These are phyloP conservation scores for Mastacembelus armatus DNA, from an alignment of 2,797 vertebrate genomes.

Conservation along the genomic window DNA sequence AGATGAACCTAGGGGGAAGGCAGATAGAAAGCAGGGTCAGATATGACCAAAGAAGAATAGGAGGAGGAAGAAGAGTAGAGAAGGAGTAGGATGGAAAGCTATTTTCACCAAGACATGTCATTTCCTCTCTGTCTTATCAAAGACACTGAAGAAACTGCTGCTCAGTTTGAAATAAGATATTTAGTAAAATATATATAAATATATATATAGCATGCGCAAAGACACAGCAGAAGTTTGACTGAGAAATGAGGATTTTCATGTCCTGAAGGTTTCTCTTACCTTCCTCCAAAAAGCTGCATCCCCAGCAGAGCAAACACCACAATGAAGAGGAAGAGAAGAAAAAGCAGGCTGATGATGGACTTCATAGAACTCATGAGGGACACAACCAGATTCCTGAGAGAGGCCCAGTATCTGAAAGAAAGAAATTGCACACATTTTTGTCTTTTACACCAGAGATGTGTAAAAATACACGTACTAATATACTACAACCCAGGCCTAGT, in stretches of 20 bases:
- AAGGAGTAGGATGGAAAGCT: constrained; percentile 66
- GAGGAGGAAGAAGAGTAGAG: constrained; percentile 49
- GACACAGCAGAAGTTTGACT: neutral
- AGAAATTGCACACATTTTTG: constrained; percentile 4
- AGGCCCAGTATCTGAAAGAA: constrained; percentile 94
- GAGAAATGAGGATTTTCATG: neutral
- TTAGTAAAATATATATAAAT: no score
- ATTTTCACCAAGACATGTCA: constrained; percentile 67
- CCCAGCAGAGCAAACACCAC: constrained; percentile 97
- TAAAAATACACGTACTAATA: neutral
- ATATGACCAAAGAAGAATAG: constrained; percentile 64
- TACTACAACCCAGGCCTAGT: neutral
- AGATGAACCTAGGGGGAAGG: constrained; percentile 92
- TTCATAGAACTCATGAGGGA: constrained; percentile 99
- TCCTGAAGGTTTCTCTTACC: constrained; percentile 76
- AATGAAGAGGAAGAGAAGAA: constrained; percentile 98
- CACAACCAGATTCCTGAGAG: constrained; percentile 96
- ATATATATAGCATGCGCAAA: neutral
- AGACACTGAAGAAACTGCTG: constrained; percentile 51
- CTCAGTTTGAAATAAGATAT: no score
- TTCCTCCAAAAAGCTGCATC: constrained; percentile 99
- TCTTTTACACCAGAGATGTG: constrained; percentile 4
- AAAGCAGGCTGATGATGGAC: constrained; percentile 98
- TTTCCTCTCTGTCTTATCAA: constrained; percentile 60
- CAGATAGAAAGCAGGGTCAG: constrained; percentile 70